Conservation (phyloP, 2,113 vertebrate species). For the Meleagris gallopavo region DNA sequence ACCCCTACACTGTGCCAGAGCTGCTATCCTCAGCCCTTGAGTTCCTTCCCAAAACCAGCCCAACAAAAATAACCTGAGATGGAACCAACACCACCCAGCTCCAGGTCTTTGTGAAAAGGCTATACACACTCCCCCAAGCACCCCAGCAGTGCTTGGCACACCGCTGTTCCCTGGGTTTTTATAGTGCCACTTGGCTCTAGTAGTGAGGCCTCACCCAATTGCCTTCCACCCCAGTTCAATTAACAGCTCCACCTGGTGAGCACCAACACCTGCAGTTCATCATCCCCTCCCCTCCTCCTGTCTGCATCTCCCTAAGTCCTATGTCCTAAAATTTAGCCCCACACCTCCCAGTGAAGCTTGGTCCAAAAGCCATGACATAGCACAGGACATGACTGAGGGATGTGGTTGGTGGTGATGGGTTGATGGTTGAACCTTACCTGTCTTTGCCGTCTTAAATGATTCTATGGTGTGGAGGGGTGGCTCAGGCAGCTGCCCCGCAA, state of each 20-base stretch:
- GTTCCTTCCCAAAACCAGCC: background rate
- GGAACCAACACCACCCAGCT: background rate
- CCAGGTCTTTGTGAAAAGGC: background rate
- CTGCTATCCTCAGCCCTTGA: background rate
- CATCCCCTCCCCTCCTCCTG: conserved; percentile 65
- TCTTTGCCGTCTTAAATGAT: no score
- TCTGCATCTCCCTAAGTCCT: conserved; percentile 56
- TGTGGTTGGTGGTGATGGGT: no score
- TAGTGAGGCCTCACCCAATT: conserved; percentile 88
- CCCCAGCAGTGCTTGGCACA: background rate
- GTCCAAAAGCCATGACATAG: background rate
- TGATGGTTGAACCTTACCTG: no score
- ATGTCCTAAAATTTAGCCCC: background rate
- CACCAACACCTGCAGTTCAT: conserved; percentile 89
- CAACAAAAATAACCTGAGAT: background rate
- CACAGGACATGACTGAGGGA: background rate
- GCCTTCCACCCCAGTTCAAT: conserved; percentile 89
- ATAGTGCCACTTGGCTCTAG: conserved; percentile 77
- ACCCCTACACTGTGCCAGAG: background rate
- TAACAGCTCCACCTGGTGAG: conserved; percentile 84
- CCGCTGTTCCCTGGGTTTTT: conserved; percentile 28
- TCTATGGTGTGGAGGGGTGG: background rate
- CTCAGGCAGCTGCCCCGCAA: background rate
- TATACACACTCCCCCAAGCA: conserved; percentile 2
- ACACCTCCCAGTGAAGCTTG: conserved; percentile 63